Base-by-base conservation (phyloP, 1,140 invertebrate genomes). In the Lerema accius region DNA sequence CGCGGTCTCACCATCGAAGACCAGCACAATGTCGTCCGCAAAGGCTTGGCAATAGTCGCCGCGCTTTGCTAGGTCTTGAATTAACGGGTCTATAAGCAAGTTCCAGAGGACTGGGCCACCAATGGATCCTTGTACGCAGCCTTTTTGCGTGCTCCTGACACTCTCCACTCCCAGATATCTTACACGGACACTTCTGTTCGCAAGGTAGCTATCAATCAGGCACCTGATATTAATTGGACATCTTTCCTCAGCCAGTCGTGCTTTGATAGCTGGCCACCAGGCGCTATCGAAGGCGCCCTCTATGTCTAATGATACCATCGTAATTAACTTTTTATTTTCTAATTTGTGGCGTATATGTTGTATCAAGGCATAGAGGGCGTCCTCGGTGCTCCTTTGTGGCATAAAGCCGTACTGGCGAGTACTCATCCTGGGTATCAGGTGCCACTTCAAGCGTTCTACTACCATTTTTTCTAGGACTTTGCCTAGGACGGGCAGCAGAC, bases 291-390 rank as follows among this genome's bases (percentile, higher is more conserved):
- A 46, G 10, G 43, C 43, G 10, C 43, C 43, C 43, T 46, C 43
- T 26, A 46, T 46, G 19, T 46, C 43, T 23, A 46, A 11, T 15
- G 46, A 49, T 19, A 49, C 23, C 5, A 50, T 3, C 1, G 13
- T 9, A 0, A 40, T 14, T 0, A 42, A 13, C 11, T 40, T 17
- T 17, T 42, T 55, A 0, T 19, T 3, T 23, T 26, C 14, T 11
- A 42, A 1, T 3, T 26, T 15, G 1, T 40, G 5, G 2, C 16
- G 16, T 0, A 60, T 48, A 0, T 48, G 11, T 15, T 39, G 14
- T 35, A 48, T 37, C 42, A 59, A 11, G 40, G n/a, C 39, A 59
- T 59, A 59, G 53, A 58, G 53, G 53, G 53, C 23, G 48, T 53
- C 49, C 7, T 53, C 49, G 3, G 49, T 39, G 14, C 49, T 53